A percentile compares a stretch with the other conserved stretches of the same genome.
Conservation (phyloP, 2,888 invertebrate genomes). For the Helobdella robusta region DNA sequence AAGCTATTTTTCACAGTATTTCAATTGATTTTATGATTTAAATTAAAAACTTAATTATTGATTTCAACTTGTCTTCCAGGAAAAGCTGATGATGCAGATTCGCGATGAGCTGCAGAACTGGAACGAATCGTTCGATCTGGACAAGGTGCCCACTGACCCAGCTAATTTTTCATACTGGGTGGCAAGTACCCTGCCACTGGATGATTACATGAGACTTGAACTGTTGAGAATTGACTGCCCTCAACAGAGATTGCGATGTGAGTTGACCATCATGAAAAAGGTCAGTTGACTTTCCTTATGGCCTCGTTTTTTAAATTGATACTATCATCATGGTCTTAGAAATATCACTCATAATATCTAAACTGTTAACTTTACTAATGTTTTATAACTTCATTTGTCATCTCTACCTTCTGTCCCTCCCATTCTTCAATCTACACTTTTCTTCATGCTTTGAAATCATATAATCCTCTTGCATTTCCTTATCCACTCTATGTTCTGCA, state of each 20-base stretch:
- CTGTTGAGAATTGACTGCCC: constrained; percentile 62
- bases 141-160: constrained; percentile 61
- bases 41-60: not conserved
- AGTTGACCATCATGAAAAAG: constrained; percentile 50
- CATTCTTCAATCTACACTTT: no score
- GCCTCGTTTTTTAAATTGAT: no score
- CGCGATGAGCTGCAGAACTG: constrained; percentile 46
- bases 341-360: no score
- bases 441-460: no score
- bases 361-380: no score
- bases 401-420: no score
- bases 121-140: constrained; percentile 42
- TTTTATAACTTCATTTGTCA: no score
- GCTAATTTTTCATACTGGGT: constrained; percentile 70
- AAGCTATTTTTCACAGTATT: not conserved
- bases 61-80: constrained; percentile 24
- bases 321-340: no score
- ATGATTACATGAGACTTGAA: constrained; percentile 58
- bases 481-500: no score
- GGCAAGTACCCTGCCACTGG: constrained; percentile 65
- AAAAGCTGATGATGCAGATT: constrained; percentile 42
- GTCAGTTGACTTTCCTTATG: constrained; percentile 36
- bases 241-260: constrained; percentile 59
- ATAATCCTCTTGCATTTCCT: no score
- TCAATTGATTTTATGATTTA: not conserved